Evolutionary conservation across 2,888 invertebrate genomes (phyloP), one percentile per base, ranked within the genome.

Genomic region (Rhynchonema sp.): DNA sequence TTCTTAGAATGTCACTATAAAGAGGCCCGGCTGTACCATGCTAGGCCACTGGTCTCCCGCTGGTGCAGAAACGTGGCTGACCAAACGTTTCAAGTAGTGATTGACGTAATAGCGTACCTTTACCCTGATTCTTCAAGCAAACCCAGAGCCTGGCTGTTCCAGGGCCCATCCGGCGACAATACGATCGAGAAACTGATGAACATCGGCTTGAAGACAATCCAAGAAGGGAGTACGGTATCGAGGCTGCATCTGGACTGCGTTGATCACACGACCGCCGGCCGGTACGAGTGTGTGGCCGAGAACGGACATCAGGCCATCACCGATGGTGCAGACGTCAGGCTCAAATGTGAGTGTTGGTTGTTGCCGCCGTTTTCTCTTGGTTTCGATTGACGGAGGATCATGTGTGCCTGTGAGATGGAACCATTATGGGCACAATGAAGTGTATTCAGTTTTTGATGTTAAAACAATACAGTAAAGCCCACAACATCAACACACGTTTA

Each of bases 281-380:
- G 80, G 1, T 86, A 83, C 74, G 83, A 84, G 1, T 90, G 90
- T 69, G 80, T 85, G 1, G 88, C 84, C 6, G 67, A 69, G 25
- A 72, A 71, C 27, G 64, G 67, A 25, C 69, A 67, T 58, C 61
- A 68, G 29, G 64, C 68, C 55, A 59, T 66, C 27, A 65, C 63
- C 23, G 64, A 70, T 9, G 65, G 66, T n/a, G 68, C 72, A 23
- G 60, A 57, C 25, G 66, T 70, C 25, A 59, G 61, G 28, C n/a
- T 38, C 53, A 56, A n/a, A 25, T 30, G 30, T 56, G 56, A 29
- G 38, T 13, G 17, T 38, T 38, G n/a, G n/a, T n/a, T n/a, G n/a
- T n/a, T n/a, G n/a, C n/a, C n/a, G n/a, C n/a, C n/a, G n/a, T n/a
- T n/a, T n/a, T n/a, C n/a, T n/a, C n/a, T n/a, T n/a, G n/a, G n/a